Evolutionary conservation across 2,888 invertebrate species (phyloP).

Genomic region (Drosophila meridionalis): DNA sequence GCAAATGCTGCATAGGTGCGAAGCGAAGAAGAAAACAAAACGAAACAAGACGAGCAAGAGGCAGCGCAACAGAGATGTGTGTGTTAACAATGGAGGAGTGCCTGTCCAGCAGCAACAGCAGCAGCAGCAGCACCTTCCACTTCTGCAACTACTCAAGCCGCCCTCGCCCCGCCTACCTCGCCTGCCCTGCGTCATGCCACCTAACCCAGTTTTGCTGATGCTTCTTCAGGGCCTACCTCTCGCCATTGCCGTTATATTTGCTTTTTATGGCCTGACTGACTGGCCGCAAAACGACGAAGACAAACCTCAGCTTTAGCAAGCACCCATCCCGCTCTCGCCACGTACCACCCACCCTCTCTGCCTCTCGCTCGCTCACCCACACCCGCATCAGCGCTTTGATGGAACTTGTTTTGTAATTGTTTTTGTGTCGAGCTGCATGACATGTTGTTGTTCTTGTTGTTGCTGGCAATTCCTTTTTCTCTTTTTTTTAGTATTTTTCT

Average conservation of each 20-base stretch:
- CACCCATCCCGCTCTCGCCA: neutral
- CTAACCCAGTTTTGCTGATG: constrained; percentile 73
- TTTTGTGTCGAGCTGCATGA: constrained; percentile 59
- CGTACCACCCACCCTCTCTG: neutral
- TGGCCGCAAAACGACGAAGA: constrained; percentile 73
- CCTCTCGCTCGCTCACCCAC: neutral
- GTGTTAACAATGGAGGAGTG: constrained; percentile 41
- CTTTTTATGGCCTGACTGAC: constrained; percentile 74
- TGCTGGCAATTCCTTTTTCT: constrained; percentile 12
- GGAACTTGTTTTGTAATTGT: constrained; percentile 77
- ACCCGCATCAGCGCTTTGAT: constrained; percentile 45
- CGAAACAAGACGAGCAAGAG: constrained; percentile 19
- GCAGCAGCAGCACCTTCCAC: constrained; percentile 3
- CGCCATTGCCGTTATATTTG: constrained; percentile 61
- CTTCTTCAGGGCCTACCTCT: constrained; percentile 60
- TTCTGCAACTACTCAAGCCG: constrained; percentile 47
- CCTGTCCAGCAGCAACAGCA: neutral
- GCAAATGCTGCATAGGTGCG: constrained; percentile 52
- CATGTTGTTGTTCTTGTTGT: constrained; percentile 30
- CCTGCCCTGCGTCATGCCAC: constrained; percentile 7
- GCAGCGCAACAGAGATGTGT: constrained; percentile 19
- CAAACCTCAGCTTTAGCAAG: constrained; percentile 35
- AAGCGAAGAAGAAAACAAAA: constrained; percentile 6
- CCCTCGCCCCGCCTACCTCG: neutral
- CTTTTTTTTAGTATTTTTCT: constrained; percentile 32